These are phyloP conservation scores for Paratrypauchen microcephalus DNA, from an alignment of 2,797 vertebrate species.

Conservation along the genomic window DNA sequence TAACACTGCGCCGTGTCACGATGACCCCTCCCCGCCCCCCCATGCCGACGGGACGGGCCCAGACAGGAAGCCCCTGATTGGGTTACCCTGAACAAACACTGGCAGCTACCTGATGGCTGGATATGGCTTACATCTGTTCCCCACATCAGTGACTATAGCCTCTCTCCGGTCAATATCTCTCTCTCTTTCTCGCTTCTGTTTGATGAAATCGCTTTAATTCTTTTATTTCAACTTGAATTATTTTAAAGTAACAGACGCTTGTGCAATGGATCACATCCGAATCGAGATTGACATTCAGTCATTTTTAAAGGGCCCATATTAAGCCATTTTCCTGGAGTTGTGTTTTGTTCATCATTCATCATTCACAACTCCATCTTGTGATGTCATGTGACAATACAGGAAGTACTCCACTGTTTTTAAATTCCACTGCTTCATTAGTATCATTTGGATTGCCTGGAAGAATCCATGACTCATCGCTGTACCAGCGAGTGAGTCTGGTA, in stretches of 20 bases:
- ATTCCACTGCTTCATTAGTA: no score
- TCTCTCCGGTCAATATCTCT: conserved; percentile 33
- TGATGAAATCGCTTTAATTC: neutral
- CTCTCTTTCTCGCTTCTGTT: conserved; percentile 1
- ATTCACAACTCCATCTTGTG: no score
- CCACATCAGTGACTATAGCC: conserved; percentile 60
- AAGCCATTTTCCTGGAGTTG: no score
- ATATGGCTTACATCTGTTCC: conserved; percentile 74
- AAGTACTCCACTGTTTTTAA: no score
- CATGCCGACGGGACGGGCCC: conserved; percentile 58
- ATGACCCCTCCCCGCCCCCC: conserved; percentile 51
- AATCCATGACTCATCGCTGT: no score
- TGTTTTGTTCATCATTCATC: no score
- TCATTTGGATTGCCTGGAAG: no score
- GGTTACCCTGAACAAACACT: conserved; percentile 78
- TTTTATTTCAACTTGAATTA: neutral
- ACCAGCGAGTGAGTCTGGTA: no score
- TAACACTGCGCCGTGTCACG: conserved; percentile 65
- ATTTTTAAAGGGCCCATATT: no score
- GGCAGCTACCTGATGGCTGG: conserved; percentile 73
- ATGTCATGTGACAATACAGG: no score
- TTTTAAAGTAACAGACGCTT: neutral
- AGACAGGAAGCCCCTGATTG: conserved; percentile 78
- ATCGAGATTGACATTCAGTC: no score
- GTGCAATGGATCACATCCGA: no score